Conservation (phyloP, 2,888 invertebrate genomes). For the Drosophila kanekoi region DNA sequence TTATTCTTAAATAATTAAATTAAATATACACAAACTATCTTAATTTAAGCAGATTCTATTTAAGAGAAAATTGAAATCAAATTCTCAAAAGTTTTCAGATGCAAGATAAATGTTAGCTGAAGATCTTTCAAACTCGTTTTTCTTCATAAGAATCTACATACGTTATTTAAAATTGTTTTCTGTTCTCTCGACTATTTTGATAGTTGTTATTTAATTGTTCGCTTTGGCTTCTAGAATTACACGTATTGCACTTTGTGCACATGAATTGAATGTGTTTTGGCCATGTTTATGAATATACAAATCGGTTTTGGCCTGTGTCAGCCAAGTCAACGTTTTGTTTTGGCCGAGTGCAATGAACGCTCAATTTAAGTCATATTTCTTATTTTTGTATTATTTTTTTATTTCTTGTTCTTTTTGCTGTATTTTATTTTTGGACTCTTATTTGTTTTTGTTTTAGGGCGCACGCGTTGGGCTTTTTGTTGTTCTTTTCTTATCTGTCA, state of each 20-base stretch:
- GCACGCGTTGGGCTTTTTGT: conserved; percentile 34
- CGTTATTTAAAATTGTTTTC: too few relatives aligned
- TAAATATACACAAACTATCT: too few relatives aligned
- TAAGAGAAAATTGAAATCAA: too few relatives aligned
- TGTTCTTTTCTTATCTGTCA: conserved; percentile 64
- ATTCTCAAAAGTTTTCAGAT: too few relatives aligned
- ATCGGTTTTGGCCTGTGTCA: conserved; percentile 43
- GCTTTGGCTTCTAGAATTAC: neutral
- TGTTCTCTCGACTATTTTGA: neutral
- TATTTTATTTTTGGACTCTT: conserved; percentile 19
- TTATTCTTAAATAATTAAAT: too few relatives aligned
- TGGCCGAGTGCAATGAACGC: conserved; percentile 71
- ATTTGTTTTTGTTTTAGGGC: conserved; percentile 67
- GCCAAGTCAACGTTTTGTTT: conserved; percentile 50
- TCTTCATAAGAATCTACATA: too few relatives aligned
- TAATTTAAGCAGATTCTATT: too few relatives aligned
- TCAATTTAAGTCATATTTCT: conserved; percentile 25
- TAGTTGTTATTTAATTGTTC: neutral
- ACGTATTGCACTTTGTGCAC: neutral
- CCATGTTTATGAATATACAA: conserved; percentile 28
- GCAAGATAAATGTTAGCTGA: too few relatives aligned
- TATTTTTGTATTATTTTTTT: conserved; percentile 30
- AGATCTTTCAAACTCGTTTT: too few relatives aligned
- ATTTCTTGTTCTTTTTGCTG: conserved; percentile 30
- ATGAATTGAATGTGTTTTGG: conserved; percentile 14